Percentiles rank a stretch among this genome's conserved stretches.
These are phyloP conservation scores for Mythimna vitellina DNA, from an alignment of 2,888 invertebrate species.

Conservation along the genomic window DNA sequence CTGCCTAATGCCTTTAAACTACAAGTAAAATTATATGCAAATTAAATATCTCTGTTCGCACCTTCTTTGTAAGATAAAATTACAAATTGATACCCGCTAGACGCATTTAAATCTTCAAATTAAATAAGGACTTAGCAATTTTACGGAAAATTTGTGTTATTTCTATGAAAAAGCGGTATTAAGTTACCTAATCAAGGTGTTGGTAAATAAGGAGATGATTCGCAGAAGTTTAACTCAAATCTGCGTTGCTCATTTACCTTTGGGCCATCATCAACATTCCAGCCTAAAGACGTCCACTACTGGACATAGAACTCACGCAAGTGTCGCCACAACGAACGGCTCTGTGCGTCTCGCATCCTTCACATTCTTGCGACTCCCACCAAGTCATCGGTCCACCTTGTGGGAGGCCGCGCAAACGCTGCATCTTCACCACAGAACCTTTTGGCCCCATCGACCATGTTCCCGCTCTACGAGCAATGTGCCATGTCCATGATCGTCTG, in stretches of 20 bases:
- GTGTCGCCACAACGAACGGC: too few species aligned
- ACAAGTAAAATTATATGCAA: constrained; percentile 48
- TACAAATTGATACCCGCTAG: constrained; percentile 50
- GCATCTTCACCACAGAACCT: too few species aligned
- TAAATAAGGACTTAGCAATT: constrained; percentile 25
- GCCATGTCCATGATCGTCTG: too few species aligned
- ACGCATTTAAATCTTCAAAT: constrained; percentile 52
- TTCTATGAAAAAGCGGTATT: constrained; percentile 38
- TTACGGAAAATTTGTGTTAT: constrained; percentile 23
- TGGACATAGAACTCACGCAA: too few species aligned
- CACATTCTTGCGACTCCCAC: too few species aligned
- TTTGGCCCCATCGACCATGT: too few species aligned
- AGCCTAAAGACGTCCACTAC: too few species aligned
- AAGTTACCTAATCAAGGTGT: not conserved
- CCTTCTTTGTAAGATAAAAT: constrained; percentile 55
- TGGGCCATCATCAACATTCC: too few species aligned
- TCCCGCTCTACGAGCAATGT: too few species aligned
- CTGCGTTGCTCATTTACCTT: not conserved
- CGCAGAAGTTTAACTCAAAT: constrained; percentile 32
- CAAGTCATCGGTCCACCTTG: too few species aligned
- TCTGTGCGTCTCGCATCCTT: too few species aligned
- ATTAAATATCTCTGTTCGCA: constrained; percentile 49
- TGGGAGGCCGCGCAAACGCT: too few species aligned
- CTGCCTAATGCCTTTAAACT: not conserved
- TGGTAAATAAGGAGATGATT: not conserved